These are phyloP conservation scores for Odobenus rosmarus DNA, from an alignment of 2,113 vertebrate genomes.

Conservation along the genomic window DNA sequence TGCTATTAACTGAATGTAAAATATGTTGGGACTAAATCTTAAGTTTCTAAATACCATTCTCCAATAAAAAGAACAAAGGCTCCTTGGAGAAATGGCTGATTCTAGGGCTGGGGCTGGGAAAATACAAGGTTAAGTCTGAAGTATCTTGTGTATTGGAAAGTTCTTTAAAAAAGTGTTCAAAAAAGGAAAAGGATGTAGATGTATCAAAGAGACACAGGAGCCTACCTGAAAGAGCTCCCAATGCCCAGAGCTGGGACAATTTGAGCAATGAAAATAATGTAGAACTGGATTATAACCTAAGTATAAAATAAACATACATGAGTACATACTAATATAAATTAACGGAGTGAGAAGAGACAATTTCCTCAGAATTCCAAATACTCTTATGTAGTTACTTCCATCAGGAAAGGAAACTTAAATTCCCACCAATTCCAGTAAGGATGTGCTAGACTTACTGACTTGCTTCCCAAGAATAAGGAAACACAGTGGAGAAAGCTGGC, in stretches of 20 bases:
- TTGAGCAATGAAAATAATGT: slow-evolving; percentile 21
- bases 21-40: neutral
- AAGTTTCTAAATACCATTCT: neutral
- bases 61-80: slow-evolving; percentile 24
- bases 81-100: neutral
- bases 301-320: neutral
- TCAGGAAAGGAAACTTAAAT: neutral
- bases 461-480: neutral
- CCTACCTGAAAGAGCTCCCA: neutral
- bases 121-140: neutral
- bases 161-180: neutral
- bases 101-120: neutral
- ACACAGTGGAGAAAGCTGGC: neutral
- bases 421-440: neutral
- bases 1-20: slow-evolving; percentile 9
- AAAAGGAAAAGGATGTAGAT: neutral
- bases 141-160: neutral
- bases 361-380: slow-evolving; percentile 35
- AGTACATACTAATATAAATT: neutral
- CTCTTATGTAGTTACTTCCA: neutral
- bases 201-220: neutral
- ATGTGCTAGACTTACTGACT: neutral
- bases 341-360: neutral
- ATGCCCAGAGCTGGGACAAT: neutral
- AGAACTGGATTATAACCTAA: neutral